phyloP scores from a whole-genome alignment of 2,113 vertebrate species.

The Anser brachyrhynchus region DNA sequence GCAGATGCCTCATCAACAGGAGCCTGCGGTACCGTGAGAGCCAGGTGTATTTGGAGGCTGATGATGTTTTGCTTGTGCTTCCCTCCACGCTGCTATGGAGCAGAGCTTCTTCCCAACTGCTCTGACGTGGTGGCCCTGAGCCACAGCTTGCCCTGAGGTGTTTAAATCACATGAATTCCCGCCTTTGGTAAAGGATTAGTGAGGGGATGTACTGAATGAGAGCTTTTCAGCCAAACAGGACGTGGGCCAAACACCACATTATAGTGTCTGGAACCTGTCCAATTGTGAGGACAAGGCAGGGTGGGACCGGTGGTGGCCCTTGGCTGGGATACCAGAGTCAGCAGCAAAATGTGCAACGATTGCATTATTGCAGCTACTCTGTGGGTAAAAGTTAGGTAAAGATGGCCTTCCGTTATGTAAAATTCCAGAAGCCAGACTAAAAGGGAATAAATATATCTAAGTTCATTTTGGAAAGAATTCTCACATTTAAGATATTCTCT shows the following conservation, averaged over 20 bases:
- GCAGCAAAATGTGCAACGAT: not conserved
- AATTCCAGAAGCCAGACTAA: not conserved
- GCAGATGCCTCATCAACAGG: not conserved
- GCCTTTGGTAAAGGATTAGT: not conserved
- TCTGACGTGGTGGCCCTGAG: fast-evolving
- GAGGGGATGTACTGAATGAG: not conserved
- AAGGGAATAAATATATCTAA: not conserved
- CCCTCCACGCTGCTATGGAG: not conserved
- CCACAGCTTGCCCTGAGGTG: fast-evolving
- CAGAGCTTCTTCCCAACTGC: fast-evolving
- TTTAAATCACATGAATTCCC: not conserved
- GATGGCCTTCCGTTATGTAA: not conserved
- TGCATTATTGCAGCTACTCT: not conserved
- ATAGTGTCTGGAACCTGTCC: not conserved
- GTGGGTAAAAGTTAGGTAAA: not conserved
- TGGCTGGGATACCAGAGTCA: fast-evolving
- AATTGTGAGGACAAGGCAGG: not conserved
- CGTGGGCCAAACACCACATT: not conserved
- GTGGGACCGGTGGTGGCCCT: not conserved
- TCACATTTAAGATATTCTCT: not conserved
- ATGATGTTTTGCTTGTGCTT: not conserved
- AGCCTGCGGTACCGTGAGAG: not conserved
- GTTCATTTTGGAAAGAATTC: not conserved
- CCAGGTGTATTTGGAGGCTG: not conserved
- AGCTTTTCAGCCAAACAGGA: not conserved